A percentile compares a stretch with the other conserved stretches of the same genome.
phyloP scores from a whole-genome alignment of 2,113 vertebrate genomes.

The Gadus chalcogrammus region DNA sequence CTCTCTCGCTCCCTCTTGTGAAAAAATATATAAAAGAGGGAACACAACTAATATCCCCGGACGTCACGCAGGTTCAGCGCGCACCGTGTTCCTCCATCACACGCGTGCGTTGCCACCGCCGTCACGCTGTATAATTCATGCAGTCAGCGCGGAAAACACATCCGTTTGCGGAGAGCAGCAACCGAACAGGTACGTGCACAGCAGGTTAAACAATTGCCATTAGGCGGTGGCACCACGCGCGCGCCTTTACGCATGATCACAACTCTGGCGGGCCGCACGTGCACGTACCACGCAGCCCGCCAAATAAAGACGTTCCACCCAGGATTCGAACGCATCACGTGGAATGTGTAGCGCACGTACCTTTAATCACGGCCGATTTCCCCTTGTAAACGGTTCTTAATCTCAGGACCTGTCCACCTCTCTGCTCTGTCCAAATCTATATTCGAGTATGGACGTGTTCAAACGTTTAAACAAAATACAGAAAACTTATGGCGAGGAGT shows the following conservation, averaged over 20 bases:
- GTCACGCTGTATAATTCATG: neutral
- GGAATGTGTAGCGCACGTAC: neutral
- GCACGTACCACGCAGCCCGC: too few species aligned
- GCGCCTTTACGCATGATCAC: neutral
- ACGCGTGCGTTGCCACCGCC: neutral
- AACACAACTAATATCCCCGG: too few species aligned
- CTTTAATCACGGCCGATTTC: neutral
- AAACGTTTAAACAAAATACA: neutral
- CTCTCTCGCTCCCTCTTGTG: too few species aligned
- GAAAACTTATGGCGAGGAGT: neutral
- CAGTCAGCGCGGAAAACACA: neutral
- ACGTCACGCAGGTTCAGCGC: too few species aligned
- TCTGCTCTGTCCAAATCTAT: neutral
- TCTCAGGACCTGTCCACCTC: neutral
- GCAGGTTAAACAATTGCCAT: neutral
- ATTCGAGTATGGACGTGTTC: neutral
- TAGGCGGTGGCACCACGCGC: neutral
- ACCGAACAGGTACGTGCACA: neutral
- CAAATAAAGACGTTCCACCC: neutral
- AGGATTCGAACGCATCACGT: neutral
- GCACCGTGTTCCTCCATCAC: neutral
- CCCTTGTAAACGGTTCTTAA: neutral
- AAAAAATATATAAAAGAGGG: too few species aligned
- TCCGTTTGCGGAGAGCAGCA: neutral
- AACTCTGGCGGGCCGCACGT: neutral